phyloP scores from a whole-genome alignment of 1,140 invertebrate genomes.

The Belonocnema kinseyi region DNA sequence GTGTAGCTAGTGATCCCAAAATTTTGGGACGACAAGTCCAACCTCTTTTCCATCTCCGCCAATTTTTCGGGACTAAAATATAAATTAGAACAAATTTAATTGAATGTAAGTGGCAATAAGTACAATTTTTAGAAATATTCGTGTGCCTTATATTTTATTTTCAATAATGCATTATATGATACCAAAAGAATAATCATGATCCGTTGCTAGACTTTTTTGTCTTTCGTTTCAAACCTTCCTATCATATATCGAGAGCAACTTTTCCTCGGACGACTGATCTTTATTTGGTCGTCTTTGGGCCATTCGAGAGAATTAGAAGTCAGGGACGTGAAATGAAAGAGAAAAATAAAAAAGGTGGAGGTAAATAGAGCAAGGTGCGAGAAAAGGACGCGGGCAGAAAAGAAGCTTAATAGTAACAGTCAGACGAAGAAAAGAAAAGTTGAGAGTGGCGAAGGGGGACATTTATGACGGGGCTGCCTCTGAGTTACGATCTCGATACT shows the following conservation, averaged over 20 bases:
- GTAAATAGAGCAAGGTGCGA: slow-evolving; percentile 33
- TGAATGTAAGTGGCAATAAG: too few species aligned
- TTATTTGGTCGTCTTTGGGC: slow-evolving; percentile 34
- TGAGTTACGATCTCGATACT: slow-evolving; percentile 74
- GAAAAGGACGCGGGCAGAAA: slow-evolving; percentile 41
- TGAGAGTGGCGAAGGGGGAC: slow-evolving; percentile 52
- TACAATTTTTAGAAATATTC: too few species aligned
- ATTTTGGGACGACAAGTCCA: too few species aligned
- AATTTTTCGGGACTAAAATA: too few species aligned
- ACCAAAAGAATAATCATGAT: neutral
- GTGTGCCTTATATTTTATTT: too few species aligned
- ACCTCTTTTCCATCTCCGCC: too few species aligned
- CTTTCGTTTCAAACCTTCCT: neutral
- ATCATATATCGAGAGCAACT: slow-evolving; percentile 1
- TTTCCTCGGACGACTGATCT: slow-evolving; percentile 26
- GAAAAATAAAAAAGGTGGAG: slow-evolving; percentile 17
- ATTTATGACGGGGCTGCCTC: slow-evolving; percentile 65
- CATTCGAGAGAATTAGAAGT: slow-evolving; percentile 43
- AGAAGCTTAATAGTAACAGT: slow-evolving; percentile 41
- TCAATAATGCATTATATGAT: neutral
- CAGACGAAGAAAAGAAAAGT: slow-evolving; percentile 38
- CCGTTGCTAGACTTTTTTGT: neutral
- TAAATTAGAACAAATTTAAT: too few species aligned
- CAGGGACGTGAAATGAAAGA: slow-evolving; percentile 18
- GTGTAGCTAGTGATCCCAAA: too few species aligned